These are phyloP conservation scores for Anastatus disparis DNA, from an alignment of 1,140 invertebrate genomes.

Conservation along the genomic window DNA sequence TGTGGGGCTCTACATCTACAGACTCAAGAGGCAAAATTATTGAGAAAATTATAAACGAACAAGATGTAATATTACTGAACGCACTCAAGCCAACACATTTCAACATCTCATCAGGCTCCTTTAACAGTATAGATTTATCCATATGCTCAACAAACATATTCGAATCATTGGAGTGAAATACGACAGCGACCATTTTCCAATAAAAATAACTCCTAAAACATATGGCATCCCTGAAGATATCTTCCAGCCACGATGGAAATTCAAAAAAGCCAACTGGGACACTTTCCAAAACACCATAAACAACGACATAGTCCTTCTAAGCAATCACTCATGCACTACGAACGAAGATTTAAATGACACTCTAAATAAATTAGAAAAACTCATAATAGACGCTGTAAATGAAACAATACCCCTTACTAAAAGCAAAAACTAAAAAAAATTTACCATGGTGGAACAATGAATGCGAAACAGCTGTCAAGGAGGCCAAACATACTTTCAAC, in stretches of 20 bases:
- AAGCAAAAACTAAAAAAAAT: background rate
- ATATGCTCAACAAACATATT: slow-evolving; percentile 46
- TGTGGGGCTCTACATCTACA: slow-evolving; percentile 50
- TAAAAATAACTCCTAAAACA: slow-evolving; percentile 29
- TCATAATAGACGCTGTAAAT: background rate
- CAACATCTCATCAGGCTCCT: slow-evolving; percentile 37
- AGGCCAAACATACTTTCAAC: background rate
- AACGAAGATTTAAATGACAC: background rate
- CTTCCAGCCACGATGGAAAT: background rate
- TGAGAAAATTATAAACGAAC: slow-evolving; percentile 40
- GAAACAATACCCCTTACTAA: background rate
- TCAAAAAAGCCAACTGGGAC: background rate
- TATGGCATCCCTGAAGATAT: background rate
- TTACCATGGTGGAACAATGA: background rate
- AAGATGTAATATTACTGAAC: slow-evolving; percentile 45
- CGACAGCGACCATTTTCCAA: slow-evolving; percentile 51
- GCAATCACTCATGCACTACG: background rate
- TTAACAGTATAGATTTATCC: slow-evolving; percentile 48
- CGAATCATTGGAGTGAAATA: slow-evolving; percentile 44
- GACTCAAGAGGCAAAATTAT: slow-evolving; percentile 49
- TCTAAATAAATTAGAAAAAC: background rate
- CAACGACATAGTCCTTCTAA: background rate
- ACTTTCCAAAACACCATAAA: background rate
- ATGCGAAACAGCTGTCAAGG: background rate
- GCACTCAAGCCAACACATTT: slow-evolving; percentile 44